A percentile compares a stretch with the other conserved stretches of the same genome.
phyloP scores from a whole-genome alignment of 2,797 vertebrate genomes.

The Cynopterus sphinx region DNA sequence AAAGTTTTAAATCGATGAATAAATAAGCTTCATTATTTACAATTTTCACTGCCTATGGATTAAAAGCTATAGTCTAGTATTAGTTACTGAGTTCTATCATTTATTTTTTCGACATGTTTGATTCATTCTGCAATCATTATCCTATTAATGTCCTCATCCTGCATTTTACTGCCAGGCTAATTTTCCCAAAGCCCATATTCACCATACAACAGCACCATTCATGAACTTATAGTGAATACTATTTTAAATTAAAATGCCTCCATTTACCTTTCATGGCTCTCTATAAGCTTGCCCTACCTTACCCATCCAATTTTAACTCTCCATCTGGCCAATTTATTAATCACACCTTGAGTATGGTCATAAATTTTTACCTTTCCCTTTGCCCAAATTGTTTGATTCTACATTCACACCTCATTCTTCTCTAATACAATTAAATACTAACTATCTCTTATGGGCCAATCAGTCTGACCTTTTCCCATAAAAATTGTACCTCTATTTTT shows the following conservation, averaged over 20 bases:
- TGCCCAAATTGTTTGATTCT: background rate
- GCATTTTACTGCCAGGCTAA: background rate
- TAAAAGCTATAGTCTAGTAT: constrained; percentile 17
- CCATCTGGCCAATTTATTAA: background rate
- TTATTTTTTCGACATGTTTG: constrained; percentile 27
- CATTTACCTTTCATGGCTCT: background rate
- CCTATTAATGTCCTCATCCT: background rate
- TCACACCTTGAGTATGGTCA: background rate
- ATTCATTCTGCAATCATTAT: background rate
- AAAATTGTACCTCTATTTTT: background rate
- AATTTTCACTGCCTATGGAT: background rate
- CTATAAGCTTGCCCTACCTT: background rate
- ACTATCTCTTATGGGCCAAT: background rate
- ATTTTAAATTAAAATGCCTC: constrained; percentile 32
- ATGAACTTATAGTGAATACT: background rate
- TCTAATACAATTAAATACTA: constrained; percentile 16
- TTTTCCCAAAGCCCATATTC: background rate
- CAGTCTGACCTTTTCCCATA: background rate
- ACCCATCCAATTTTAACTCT: background rate
- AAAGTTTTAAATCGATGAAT: constrained; percentile 23
- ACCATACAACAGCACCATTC: background rate
- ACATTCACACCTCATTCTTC: background rate
- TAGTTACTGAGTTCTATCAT: background rate
- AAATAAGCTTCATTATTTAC: background rate
- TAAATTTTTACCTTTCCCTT: background rate